phyloP scores from a whole-genome alignment of 2,888 invertebrate species.

The Caenorhabditis afra region DNA sequence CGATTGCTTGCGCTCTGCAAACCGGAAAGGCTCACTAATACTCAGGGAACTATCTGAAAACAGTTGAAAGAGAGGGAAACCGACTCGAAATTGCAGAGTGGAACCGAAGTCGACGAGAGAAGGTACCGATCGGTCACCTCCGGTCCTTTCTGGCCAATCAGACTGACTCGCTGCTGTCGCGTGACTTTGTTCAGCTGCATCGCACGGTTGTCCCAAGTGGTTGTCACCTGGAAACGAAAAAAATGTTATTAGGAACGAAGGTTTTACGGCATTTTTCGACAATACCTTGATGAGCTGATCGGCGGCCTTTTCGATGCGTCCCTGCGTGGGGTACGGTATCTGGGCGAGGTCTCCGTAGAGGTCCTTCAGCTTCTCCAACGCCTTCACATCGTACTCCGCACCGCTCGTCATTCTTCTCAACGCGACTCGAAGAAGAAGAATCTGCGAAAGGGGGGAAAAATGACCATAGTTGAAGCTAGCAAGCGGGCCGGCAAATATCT shows the following conservation, averaged over 20 bases:
- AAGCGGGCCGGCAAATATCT: too few relatives aligned
- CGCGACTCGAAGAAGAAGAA: constrained; percentile 38
- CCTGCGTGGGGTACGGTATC: constrained; percentile 65
- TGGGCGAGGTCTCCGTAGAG: constrained; percentile 72
- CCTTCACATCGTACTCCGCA: constrained; percentile 65
- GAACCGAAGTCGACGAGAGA: constrained; percentile 62
- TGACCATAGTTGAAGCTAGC: too few relatives aligned
- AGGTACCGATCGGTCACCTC: constrained; percentile 57
- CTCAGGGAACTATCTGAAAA: too few relatives aligned
- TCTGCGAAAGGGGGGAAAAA: constrained; percentile 6
- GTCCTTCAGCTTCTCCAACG: constrained; percentile 70
- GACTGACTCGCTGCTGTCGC: constrained; percentile 57
- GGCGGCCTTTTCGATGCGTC: constrained; percentile 60
- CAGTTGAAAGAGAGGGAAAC: too few relatives aligned
- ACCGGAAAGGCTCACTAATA: too few relatives aligned
- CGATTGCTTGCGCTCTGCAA: constrained; percentile 64
- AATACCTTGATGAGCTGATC: constrained; percentile 36
- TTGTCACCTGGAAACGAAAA: constrained; percentile 59
- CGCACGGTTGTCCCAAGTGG: constrained; percentile 74
- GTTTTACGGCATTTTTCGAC: too few relatives aligned
- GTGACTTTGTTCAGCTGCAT: constrained; percentile 69
- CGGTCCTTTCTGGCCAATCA: constrained; percentile 45
- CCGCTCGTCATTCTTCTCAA: constrained; percentile 34
- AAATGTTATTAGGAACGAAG: too few relatives aligned
- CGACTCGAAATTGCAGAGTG: constrained; percentile 69